A percentile compares a stretch with the other conserved stretches of the same genome.
Evolutionary conservation across 2,888 invertebrate genomes (phyloP).

Genomic region (Conchocele bisecta): DNA sequence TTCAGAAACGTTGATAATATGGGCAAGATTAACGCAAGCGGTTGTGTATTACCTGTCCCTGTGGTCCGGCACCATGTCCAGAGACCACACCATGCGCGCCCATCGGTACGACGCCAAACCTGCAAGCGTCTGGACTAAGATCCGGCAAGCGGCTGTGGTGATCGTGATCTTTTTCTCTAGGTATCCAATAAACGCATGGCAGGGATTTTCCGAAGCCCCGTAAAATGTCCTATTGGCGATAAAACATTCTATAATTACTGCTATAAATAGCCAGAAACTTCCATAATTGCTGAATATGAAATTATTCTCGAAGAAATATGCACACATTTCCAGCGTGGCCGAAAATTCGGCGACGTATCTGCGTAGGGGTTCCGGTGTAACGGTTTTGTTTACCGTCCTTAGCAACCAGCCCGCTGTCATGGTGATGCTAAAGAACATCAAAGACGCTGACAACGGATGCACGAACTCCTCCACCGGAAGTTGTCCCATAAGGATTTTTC

Average conservation of each 20-base stretch:
- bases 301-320: slow-evolving; percentile 78
- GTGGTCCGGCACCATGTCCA: slow-evolving; percentile 77
- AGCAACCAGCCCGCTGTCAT: slow-evolving; percentile 67
- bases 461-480: slow-evolving; percentile 66
- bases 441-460: slow-evolving; percentile 69
- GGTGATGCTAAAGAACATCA: slow-evolving; percentile 70
- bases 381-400: slow-evolving; percentile 57
- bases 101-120: slow-evolving; percentile 75
- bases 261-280: slow-evolving; percentile 68
- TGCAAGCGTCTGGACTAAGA: slow-evolving; percentile 67
- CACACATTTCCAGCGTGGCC: slow-evolving; percentile 76
- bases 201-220: slow-evolving; percentile 76
- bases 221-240: slow-evolving; percentile 73
- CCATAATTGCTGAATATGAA: slow-evolving; percentile 76
- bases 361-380: slow-evolving; percentile 58
- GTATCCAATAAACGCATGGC: slow-evolving; percentile 68
- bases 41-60: slow-evolving; percentile 71
- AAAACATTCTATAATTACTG: slow-evolving; percentile 70
- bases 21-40: too few relatives aligned
- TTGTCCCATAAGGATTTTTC: slow-evolving; percentile 40
- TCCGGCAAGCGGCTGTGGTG: slow-evolving; percentile 58
- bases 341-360: slow-evolving; percentile 70
- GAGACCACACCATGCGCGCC: slow-evolving; percentile 73
- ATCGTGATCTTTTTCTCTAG: slow-evolving; percentile 55
- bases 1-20: too few relatives aligned